A percentile compares a stretch with the other conserved stretches of the same genome.
Evolutionary conservation across 2,113 vertebrate genomes (phyloP).

Genomic region (Anthoscopus minutus): DNA sequence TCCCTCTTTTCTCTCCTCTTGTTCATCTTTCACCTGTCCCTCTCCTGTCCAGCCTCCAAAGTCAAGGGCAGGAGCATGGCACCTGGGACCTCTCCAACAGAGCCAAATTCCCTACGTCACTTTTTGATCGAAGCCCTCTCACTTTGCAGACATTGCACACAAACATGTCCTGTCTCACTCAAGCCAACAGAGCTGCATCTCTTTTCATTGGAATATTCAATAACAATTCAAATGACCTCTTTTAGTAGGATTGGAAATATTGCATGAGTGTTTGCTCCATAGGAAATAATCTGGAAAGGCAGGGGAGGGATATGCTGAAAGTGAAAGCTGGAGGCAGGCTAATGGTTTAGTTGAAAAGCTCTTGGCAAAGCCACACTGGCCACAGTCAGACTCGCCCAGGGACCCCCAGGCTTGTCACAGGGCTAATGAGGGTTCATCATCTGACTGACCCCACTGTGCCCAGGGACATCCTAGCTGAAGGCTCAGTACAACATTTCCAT

Average conservation of each 20-base stretch:
- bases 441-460: fast-evolving
- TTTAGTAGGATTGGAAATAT: neutral
- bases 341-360: neutral
- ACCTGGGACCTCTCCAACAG: neutral
- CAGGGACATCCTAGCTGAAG: neutral
- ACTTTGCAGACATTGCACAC: fast-evolving
- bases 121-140: neutral
- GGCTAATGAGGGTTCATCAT: fast-evolving
- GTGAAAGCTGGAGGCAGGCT: neutral
- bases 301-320: neutral
- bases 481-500: fast-evolving
- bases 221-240: neutral
- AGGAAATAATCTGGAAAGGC: neutral
- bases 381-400: fast-evolving
- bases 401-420: fast-evolving
- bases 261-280: neutral
- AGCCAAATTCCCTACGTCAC: fast-evolving
- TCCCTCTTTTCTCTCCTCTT: neutral
- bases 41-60: neutral
- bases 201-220: neutral
- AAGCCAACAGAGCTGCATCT: neutral
- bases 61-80: neutral
- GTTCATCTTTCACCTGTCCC: neutral
- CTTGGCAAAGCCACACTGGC: neutral
- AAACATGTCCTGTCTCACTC: neutral